phyloP scores from a whole-genome alignment of 2,113 vertebrate species.

The Clarias magur region DNA sequence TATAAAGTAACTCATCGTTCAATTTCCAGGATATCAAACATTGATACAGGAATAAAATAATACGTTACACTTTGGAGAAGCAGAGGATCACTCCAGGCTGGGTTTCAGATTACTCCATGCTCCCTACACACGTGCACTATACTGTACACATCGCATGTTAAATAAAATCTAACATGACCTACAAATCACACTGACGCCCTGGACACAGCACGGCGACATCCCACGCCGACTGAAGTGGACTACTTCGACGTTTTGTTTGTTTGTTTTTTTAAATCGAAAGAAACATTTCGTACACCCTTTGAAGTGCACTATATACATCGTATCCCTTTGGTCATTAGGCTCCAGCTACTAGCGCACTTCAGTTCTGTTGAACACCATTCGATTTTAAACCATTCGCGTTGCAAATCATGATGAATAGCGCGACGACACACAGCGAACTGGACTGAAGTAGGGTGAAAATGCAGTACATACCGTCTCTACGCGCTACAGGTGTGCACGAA shows the following conservation, averaged over 20 bases:
- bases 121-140: background rate
- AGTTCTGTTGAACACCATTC: background rate
- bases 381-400: background rate
- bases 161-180: background rate
- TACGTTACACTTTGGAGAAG: background rate
- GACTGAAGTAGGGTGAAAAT: background rate
- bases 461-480: slow-evolving; percentile 2
- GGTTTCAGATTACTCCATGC: too few species aligned
- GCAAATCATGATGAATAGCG: background rate
- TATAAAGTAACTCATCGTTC: too few species aligned
- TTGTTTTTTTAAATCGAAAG: background rate
- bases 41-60: background rate
- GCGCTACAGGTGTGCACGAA: background rate
- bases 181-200: background rate
- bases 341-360: background rate
- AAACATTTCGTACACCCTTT: background rate
- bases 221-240: background rate
- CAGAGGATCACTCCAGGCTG: background rate
- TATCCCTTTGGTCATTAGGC: background rate
- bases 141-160: background rate
- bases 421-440: background rate
- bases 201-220: too few species aligned
- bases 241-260: background rate
- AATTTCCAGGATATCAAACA: too few species aligned
- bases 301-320: background rate